Percentiles rank a stretch among this genome's conserved stretches.
Conservation (phyloP, 2,888 invertebrate genomes). For the Campoletis raptor region DNA sequence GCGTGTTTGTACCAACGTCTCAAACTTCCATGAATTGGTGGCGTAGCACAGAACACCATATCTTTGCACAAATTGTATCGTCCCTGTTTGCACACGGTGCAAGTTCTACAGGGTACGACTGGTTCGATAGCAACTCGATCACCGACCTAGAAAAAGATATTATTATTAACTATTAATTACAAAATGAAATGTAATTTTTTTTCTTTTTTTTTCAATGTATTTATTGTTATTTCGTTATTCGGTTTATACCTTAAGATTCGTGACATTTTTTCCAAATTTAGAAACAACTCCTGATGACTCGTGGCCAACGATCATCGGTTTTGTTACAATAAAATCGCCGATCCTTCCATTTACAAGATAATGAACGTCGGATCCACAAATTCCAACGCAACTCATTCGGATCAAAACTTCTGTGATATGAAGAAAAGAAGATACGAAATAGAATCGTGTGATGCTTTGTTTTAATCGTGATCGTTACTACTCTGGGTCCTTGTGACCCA, state of each 20-base stretch:
- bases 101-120: slow-evolving; percentile 94
- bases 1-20: slow-evolving; percentile 95
- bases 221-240: neutral
- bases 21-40: slow-evolving; percentile 96
- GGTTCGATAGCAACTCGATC: slow-evolving; percentile 98
- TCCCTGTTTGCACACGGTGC: slow-evolving; percentile 94
- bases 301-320: slow-evolving; percentile 98
- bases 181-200: neutral
- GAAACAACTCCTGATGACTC: slow-evolving; percentile 94
- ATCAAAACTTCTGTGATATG: slow-evolving; percentile 92
- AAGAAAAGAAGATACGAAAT: slow-evolving; percentile 5
- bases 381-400: slow-evolving; percentile 97
- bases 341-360: slow-evolving; percentile 94
- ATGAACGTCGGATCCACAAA: slow-evolving; percentile 98
- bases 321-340: slow-evolving; percentile 93
- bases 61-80: slow-evolving; percentile 96
- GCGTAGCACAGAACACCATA: slow-evolving; percentile 97
- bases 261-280: slow-evolving; percentile 91
- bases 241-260: slow-evolving; percentile 86
- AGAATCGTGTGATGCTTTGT: neutral
- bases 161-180: neutral
- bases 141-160: slow-evolving; percentile 86
- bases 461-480: neutral
- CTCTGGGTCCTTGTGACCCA: neutral
- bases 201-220: neutral